Conservation (phyloP, 2,113 vertebrate species). For the Mungos mungo region DNA sequence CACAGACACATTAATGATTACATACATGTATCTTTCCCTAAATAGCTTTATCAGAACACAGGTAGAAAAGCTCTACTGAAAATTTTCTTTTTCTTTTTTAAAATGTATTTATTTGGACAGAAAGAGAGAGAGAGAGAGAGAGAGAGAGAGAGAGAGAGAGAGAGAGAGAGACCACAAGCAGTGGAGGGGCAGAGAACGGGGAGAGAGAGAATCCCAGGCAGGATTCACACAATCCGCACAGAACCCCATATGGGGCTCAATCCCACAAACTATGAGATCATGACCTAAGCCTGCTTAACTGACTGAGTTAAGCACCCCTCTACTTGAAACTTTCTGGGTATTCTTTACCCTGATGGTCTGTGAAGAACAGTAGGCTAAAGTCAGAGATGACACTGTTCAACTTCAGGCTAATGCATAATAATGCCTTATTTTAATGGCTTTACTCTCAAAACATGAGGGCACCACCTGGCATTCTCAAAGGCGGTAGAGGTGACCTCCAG, state of each 20-base stretch:
- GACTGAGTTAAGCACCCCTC: background rate
- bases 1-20: background rate
- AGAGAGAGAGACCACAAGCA: fast-evolving
- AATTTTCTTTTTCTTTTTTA: background rate
- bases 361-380: slow-evolving; percentile 16
- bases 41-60: slow-evolving; percentile 27
- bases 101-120: no score
- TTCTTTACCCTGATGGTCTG: background rate
- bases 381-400: slow-evolving; percentile 8
- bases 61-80: slow-evolving; percentile 5
- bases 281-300: no score
- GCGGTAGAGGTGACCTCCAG: slow-evolving; percentile 30
- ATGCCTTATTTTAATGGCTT: background rate
- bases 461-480: slow-evolving; percentile 36
- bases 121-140: fast-evolving
- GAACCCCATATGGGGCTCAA: no score
- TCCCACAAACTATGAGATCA: no score
- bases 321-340: background rate
- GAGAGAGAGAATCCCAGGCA: no score
- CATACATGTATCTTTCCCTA: slow-evolving; percentile 29
- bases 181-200: no score
- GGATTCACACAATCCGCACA: no score
- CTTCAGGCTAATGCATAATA: slow-evolving; percentile 32
- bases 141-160: no score
- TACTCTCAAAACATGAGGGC: slow-evolving; percentile 34